A percentile compares a stretch with the other conserved stretches of the same genome.
phyloP scores from a whole-genome alignment of 2,113 vertebrate genomes.

The Mormyrus iriodes region DNA sequence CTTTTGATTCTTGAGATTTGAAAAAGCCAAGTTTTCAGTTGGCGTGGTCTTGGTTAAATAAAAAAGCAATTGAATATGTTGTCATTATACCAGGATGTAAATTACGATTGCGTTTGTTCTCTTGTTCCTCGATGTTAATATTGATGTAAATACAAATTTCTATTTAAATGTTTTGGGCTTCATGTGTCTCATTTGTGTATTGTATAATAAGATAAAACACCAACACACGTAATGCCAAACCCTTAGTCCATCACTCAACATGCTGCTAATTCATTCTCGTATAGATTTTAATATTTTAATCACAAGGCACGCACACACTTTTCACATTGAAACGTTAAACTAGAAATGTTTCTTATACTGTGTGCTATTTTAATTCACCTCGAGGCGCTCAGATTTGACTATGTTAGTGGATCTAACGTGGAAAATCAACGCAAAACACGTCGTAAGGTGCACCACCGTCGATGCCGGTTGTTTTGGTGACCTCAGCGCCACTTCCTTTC shows the following conservation, averaged over 20 bases:
- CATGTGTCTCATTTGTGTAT: background rate
- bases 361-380: background rate
- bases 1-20: constrained; percentile 16
- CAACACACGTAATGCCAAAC: background rate
- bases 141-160: constrained; percentile 98
- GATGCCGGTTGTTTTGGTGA: background rate
- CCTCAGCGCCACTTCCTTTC: background rate
- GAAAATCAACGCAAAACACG: background rate
- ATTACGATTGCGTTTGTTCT: constrained; percentile 65
- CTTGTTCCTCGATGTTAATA: constrained; percentile 80
- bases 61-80: constrained; percentile 50
- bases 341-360: background rate
- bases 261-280: background rate
- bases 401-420: background rate
- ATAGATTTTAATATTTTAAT: background rate
- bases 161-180: constrained; percentile 75
- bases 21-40: constrained; percentile 6
- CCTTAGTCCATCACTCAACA: background rate
- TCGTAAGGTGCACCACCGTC: background rate
- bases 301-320: background rate
- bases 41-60: constrained; percentile 37
- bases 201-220: background rate
- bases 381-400: background rate
- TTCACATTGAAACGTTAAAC: background rate
- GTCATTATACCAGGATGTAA: constrained; percentile 69